These are phyloP conservation scores for Medauroidea extradentata DNA, from an alignment of 1,140 invertebrate species.

Conservation along the genomic window DNA sequence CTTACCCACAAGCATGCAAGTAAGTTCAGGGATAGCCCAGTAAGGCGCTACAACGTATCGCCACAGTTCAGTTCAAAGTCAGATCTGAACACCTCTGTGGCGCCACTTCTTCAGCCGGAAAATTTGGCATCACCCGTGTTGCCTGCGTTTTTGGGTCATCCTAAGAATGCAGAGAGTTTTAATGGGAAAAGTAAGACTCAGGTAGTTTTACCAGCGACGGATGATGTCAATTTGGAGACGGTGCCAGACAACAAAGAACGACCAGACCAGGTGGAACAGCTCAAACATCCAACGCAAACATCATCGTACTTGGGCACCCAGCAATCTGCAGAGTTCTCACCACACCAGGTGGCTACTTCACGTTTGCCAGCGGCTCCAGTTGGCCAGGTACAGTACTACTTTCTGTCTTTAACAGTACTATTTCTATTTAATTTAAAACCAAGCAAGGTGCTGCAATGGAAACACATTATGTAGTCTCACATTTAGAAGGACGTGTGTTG, in stretches of 20 bases:
- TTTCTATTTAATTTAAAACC: no score
- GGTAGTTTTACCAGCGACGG: neutral
- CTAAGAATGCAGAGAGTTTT: neutral
- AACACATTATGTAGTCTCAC: no score
- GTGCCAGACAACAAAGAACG: conserved; percentile 60
- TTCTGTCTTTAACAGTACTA: no score
- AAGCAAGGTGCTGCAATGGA: no score
- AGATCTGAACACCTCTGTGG: conserved; percentile 34
- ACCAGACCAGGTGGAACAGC: conserved; percentile 38
- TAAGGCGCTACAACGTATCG: conserved; percentile 12
- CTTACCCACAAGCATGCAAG: conserved; percentile 1
- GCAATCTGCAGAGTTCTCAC: no score
- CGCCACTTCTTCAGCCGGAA: conserved; percentile 34
- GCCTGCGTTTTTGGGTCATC: no score
- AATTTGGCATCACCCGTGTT: no score
- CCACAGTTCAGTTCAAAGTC: conserved; percentile 14
- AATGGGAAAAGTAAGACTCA: neutral
- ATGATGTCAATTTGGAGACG: conserved; percentile 54
- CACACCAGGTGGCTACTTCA: no score
- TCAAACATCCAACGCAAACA: neutral
- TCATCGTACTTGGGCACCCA: conserved; percentile 9
- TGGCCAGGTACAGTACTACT: neutral
- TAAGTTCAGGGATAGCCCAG: conserved; percentile 9
- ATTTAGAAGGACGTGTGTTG: no score
- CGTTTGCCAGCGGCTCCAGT: neutral